Evolutionary conservation across 2,797 vertebrate genomes (phyloP).

Genomic region (Protosalanx chinensis): DNA sequence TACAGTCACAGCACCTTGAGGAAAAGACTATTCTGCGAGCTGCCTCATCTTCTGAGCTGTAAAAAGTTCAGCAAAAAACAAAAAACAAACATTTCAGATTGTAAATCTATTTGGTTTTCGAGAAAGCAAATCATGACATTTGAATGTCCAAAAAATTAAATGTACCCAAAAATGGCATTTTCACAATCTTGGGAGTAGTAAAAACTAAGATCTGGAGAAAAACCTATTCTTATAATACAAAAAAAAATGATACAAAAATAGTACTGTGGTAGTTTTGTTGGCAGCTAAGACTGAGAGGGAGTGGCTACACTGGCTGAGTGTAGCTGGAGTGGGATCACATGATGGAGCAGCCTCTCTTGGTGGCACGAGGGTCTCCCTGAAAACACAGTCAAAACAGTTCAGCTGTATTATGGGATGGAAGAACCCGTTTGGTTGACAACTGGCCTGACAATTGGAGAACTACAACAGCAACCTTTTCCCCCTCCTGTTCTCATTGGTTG

Average conservation of each 20-base stretch:
- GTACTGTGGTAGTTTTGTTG: conserved; percentile 70
- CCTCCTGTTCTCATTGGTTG: no score
- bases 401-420: background rate
- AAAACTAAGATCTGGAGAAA: conserved; percentile 52
- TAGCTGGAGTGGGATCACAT: conserved; percentile 74
- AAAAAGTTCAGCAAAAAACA: conserved; percentile 13
- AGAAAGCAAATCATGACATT: conserved; percentile 17
- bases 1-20: conserved; percentile 52
- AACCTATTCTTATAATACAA: conserved; percentile 47
- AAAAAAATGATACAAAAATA: conserved; percentile 81
- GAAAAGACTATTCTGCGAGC: conserved; percentile 33
- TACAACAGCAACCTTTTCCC: no score
- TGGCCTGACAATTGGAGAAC: no score
- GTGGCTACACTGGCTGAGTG: conserved; percentile 43
- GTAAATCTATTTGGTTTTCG: conserved; percentile 44
- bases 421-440: no score
- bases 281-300: conserved; percentile 60
- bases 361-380: conserved; percentile 68
- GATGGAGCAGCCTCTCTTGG: conserved; percentile 74
- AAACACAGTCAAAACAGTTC: conserved; percentile 20
- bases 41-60: conserved; percentile 30
- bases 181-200: conserved; percentile 30
- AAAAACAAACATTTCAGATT: conserved; percentile 25
- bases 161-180: conserved; percentile 29
- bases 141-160: conserved; percentile 40